Base-by-base conservation (phyloP, 2,113 vertebrate species). In the Rhineura floridana region DNA sequence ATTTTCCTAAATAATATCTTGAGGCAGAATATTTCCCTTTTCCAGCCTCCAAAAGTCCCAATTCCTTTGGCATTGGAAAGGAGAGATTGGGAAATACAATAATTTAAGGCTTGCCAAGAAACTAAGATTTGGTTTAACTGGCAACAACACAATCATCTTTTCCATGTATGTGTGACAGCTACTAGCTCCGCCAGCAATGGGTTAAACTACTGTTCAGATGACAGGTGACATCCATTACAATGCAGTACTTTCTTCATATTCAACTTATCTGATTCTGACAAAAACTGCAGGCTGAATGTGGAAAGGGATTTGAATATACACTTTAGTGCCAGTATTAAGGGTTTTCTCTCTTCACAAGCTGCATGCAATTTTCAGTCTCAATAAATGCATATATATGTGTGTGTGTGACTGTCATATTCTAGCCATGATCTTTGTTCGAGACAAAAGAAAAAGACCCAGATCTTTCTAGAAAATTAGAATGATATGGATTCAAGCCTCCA, bases 281-380 rank as follows among this genome's bases (percentile, higher is more conserved):
- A 44, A 87, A 88, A 79, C 81, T 87, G 8, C 65, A 87, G 91
- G 52, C 25, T 33, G 36, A 28, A 83, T 90, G 76, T n/a, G 65
- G 55, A 94, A 91, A 81, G 69, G 59, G 76, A 82, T 81, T 13
- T 88, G 55, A 25, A 81, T 25, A 69, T 50, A 28, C 63, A 80
- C 36, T 87, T 87, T 42, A 83, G 85, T 84, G 89, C 83, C 78
- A 83, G 89, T 89, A 30, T 70, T 89, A 33, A 55, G 65, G 63
- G 19, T 28, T 28, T 30, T 63, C 90, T n/a, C 93, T 48, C 93
- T 83, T 69, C 76, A 72, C 23, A 50, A 90, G 85, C 42, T 89
- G 65, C 81, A 93, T 91, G 88, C 69, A 19, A 48, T 88, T 93
- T 91, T 93, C 30, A 91, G 81, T 87, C 30, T 79, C 50, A 82